Evolutionary conservation across 2,888 invertebrate species (phyloP).

Genomic region (Limnephilus rhombicus): DNA sequence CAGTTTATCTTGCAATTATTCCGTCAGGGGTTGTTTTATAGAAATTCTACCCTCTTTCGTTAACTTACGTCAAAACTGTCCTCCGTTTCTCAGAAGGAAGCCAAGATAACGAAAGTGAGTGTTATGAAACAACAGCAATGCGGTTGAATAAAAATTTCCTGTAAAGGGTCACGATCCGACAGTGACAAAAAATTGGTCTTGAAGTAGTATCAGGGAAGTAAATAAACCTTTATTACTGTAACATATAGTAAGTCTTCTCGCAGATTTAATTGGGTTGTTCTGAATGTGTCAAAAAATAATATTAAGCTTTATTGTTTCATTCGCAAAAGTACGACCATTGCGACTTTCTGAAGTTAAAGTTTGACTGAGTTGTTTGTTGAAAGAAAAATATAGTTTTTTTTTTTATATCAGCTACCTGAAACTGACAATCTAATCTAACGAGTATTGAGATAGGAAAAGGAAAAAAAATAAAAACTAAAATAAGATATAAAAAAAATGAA

Average conservation of each 20-base stretch:
- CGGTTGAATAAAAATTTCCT: not conserved
- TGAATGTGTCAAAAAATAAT: not conserved
- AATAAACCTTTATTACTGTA: not conserved
- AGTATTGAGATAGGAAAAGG: no score
- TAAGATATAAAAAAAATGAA: no score
- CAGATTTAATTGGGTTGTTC: not conserved
- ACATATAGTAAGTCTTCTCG: not conserved
- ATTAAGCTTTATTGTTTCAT: not conserved
- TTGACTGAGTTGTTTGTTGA: not conserved
- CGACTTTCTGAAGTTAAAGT: not conserved
- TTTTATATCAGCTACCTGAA: no score
- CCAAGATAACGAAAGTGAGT: not conserved
- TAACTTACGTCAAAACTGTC: conserved; percentile 59
- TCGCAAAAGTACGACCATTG: not conserved
- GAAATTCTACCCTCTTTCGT: conserved; percentile 26
- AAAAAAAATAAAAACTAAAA: no score
- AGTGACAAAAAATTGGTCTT: not conserved
- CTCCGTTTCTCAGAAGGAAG: not conserved
- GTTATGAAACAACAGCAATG: not conserved
- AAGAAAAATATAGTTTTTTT: not conserved
- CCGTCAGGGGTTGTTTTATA: conserved; percentile 25
- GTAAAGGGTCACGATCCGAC: not conserved
- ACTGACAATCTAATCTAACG: no score
- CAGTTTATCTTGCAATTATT: conserved; percentile 65
- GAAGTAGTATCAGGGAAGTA: not conserved